Evolutionary conservation across 1,140 invertebrate species (phyloP).

Genomic region (Chrysomallon squamiferum): DNA sequence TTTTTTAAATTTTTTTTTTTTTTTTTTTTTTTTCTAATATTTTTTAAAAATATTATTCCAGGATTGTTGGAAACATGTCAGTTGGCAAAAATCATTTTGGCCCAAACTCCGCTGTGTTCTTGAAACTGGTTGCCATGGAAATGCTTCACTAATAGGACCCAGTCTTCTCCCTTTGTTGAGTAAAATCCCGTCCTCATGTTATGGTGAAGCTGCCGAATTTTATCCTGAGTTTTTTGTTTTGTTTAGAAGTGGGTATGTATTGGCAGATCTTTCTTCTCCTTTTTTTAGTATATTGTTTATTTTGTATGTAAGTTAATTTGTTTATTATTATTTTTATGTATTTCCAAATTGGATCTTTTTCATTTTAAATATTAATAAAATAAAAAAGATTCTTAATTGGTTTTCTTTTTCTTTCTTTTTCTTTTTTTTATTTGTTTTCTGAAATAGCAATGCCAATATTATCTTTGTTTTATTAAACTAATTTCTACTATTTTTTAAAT

Average conservation of each 20-base stretch:
- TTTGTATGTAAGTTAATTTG: not conserved
- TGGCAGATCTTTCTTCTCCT: not conserved
- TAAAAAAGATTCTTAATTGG: too few relatives aligned
- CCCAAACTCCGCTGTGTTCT: slow-evolving; percentile 75
- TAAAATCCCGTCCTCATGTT: slow-evolving; percentile 70
- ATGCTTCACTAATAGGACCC: slow-evolving; percentile 74
- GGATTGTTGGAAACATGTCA: slow-evolving; percentile 75
- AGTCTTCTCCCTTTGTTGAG: slow-evolving; percentile 78
- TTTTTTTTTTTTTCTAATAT: too few relatives aligned
- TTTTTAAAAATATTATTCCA: slow-evolving; percentile 54
- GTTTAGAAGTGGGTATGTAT: slow-evolving; percentile 70
- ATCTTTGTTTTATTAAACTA: too few relatives aligned
- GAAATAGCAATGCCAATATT: too few relatives aligned
- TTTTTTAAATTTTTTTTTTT: too few relatives aligned
- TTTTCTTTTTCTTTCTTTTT: too few relatives aligned
- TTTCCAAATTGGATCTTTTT: too few relatives aligned
- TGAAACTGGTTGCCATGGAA: slow-evolving; percentile 73
- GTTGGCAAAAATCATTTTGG: slow-evolving; percentile 74
- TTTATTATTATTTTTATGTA: slow-evolving; percentile 1
- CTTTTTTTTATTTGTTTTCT: too few relatives aligned
- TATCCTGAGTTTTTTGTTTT: slow-evolving; percentile 75
- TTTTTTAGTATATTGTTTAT: slow-evolving; percentile 2
- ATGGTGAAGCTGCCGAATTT: slow-evolving; percentile 67
- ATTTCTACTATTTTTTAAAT: too few relatives aligned
- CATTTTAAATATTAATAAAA: too few relatives aligned